A percentile compares a stretch with the other conserved stretches of the same genome.
phyloP scores from a whole-genome alignment of 2,888 invertebrate species.

The Ichneumon xanthorius region DNA sequence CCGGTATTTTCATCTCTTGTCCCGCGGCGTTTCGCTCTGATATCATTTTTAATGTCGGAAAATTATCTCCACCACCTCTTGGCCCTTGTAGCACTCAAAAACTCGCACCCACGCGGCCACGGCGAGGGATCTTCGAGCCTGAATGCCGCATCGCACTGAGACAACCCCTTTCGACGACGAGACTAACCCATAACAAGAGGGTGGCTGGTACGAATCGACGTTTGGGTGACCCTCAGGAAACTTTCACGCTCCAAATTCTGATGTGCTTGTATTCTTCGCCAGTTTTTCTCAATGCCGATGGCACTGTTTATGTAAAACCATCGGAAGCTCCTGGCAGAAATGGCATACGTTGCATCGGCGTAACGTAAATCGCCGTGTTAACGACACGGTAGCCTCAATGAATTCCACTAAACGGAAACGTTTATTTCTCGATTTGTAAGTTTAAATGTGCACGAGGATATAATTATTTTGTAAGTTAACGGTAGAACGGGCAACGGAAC shows the following conservation, averaged over 20 bases:
- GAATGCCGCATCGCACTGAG: neutral
- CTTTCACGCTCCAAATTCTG: neutral
- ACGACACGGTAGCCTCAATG: conserved; percentile 11
- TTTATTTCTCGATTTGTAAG: conserved; percentile 21
- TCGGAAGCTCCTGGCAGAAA: neutral
- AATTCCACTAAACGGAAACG: conserved; percentile 1
- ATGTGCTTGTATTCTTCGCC: neutral
- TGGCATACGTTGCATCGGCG: neutral
- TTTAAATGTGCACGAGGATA: conserved; percentile 1
- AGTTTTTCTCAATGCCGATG: neutral
- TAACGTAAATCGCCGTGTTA: neutral
- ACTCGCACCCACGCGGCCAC: neutral
- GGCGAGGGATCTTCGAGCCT: conserved; percentile 12
- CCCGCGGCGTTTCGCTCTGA: conserved; percentile 80
- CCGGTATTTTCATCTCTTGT: conserved; percentile 78
- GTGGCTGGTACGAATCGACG: neutral
- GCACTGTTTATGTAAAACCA: neutral
- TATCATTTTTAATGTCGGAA: conserved; percentile 83
- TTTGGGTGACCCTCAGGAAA: neutral
- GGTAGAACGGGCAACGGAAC: neutral
- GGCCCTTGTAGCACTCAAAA: conserved; percentile 11
- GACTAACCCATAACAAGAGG: neutral
- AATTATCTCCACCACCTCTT: conserved; percentile 80
- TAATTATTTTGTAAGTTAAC: conserved; percentile 8
- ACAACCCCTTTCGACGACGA: conserved; percentile 27